Evolutionary conservation across 2,113 vertebrate genomes (phyloP).

Genomic region (Nipponia nippon): DNA sequence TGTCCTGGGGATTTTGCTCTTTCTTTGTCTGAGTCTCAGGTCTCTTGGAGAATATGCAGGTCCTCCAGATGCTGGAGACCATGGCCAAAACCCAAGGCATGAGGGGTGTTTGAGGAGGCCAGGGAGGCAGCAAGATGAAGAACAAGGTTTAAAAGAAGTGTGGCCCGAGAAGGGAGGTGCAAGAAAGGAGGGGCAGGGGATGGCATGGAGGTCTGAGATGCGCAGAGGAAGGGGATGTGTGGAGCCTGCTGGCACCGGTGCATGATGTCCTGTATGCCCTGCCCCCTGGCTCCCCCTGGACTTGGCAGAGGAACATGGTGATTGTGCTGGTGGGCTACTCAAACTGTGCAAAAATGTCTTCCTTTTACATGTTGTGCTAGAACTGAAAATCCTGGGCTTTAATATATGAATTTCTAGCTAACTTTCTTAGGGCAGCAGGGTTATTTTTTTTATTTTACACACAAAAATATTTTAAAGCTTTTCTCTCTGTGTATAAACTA

Average conservation of each 20-base stretch:
- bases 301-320: neutral
- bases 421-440: neutral
- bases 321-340: neutral
- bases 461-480: neutral
- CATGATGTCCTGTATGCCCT: neutral
- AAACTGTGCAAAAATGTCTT: neutral
- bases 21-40: neutral
- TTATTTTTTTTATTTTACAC: neutral
- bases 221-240: neutral
- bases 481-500: neutral
- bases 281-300: neutral
- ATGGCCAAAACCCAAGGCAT: neutral
- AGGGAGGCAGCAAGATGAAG: neutral
- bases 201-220: neutral
- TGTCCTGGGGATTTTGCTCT: neutral
- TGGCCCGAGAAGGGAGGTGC: neutral
- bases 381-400: neutral
- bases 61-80: neutral
- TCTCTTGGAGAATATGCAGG: neutral
- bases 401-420: neutral
- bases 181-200: neutral
- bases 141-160: neutral
- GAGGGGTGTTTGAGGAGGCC: neutral
- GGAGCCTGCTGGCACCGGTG: neutral
- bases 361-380: neutral